Percentiles rank a stretch among this genome's conserved stretches.
Conservation (phyloP, 2,888 invertebrate genomes). For the Apoda limacodes region DNA sequence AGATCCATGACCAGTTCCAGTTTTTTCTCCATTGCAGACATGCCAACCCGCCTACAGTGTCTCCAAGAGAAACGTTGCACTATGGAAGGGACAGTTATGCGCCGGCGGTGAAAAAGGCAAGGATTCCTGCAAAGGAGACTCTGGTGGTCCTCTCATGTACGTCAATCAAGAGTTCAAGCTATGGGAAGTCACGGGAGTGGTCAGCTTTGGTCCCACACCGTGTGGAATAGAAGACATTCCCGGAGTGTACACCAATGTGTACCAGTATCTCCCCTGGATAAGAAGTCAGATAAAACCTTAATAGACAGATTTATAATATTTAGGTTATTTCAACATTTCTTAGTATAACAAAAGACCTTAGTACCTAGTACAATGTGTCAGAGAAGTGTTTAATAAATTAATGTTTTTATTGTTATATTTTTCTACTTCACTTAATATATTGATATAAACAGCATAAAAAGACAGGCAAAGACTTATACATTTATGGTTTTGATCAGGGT, state of each 20-base stretch:
- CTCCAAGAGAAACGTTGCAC: conserved; percentile 15
- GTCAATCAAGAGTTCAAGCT: conserved; percentile 25
- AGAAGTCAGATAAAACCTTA: conserved; percentile 28
- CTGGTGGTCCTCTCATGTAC: conserved; percentile 73
- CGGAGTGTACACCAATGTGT: conserved; percentile 73
- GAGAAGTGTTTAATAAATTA: too few relatives aligned
- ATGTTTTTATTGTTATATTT: too few relatives aligned
- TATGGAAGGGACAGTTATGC: conserved; percentile 52
- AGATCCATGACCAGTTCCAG: neutral
- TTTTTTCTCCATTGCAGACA: conserved; percentile 19
- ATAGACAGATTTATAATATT: conserved; percentile 1
- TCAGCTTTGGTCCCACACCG: conserved; percentile 72
- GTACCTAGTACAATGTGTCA: too few relatives aligned
- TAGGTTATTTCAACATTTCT: neutral
- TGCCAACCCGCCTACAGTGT: conserved; percentile 24
- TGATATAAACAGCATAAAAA: too few relatives aligned
- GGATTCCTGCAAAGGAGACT: conserved; percentile 74
- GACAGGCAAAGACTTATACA: too few relatives aligned
- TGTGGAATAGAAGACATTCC: conserved; percentile 71
- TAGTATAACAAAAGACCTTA: too few relatives aligned
- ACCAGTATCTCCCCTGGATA: conserved; percentile 72
- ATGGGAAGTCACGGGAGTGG: conserved; percentile 58
- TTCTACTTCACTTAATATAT: too few relatives aligned
- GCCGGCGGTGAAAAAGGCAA: conserved; percentile 67
- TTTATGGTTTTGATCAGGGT: too few relatives aligned